Evolutionary conservation across 2,797 vertebrate species (phyloP).

Genomic region (Smutsia gigantea): DNA sequence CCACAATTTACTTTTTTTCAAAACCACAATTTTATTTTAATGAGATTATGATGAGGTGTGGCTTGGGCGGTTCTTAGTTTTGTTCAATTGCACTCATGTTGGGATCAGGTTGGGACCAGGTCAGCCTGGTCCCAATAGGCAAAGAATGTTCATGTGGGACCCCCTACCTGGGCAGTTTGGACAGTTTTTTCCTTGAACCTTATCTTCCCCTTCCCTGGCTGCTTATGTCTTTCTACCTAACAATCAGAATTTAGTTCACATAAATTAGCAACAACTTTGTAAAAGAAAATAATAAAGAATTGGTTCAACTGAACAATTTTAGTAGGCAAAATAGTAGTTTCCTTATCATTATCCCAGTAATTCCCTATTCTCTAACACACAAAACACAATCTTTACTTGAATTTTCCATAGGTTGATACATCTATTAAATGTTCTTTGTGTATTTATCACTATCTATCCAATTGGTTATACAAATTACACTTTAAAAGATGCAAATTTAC

Average conservation of each 20-base stretch:
- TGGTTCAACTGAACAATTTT: background rate
- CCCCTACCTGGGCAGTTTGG: no score
- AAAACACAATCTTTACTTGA: constrained; percentile 22
- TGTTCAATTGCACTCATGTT: no score
- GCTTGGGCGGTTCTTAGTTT: no score
- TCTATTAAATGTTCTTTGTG: background rate
- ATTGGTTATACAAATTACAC: constrained; percentile 44
- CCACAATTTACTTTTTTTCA: no score
- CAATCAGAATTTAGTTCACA: background rate
- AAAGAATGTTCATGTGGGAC: no score
- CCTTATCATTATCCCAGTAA: background rate
- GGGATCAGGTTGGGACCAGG: no score
- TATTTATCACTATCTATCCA: background rate
- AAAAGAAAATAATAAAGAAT: background rate
- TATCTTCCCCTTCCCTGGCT: no score
- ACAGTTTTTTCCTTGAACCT: no score
- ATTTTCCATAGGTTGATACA: background rate
- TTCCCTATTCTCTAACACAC: background rate
- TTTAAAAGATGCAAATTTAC: constrained; percentile 57
- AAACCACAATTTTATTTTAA: no score
- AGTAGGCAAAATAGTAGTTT: background rate
- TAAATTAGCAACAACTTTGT: background rate
- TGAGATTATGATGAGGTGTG: no score
- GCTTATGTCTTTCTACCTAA: no score
- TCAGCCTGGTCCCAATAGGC: no score